Percentiles rank a stretch among this genome's conserved stretches.
Conservation (phyloP, 2,113 vertebrate species). For the Chascanopsetta lugubris region DNA sequence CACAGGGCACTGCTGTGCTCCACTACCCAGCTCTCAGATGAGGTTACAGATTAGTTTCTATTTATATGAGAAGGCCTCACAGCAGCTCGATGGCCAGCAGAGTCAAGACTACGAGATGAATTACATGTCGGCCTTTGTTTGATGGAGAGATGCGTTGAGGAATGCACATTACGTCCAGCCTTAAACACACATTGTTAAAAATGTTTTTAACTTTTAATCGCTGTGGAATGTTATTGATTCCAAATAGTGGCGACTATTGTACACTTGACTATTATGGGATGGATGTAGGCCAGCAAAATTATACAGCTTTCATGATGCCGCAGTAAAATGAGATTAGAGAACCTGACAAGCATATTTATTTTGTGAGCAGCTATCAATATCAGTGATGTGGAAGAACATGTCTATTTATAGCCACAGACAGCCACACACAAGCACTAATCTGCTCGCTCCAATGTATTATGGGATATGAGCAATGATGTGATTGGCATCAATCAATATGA, state of each 20-base stretch:
- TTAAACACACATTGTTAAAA: neutral
- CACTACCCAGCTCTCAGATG: constrained; percentile 42
- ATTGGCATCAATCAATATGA: neutral
- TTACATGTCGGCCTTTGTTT: constrained; percentile 10
- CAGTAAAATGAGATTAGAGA: neutral
- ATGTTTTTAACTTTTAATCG: neutral
- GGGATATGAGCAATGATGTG: neutral
- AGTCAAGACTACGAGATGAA: constrained; percentile 12
- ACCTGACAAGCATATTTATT: neutral
- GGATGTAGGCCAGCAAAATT: neutral
- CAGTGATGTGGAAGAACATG: neutral
- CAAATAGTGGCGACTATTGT: neutral
- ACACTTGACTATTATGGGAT: neutral
- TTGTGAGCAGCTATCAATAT: neutral
- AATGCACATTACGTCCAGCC: no score
- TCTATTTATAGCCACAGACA: neutral
- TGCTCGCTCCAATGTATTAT: neutral
- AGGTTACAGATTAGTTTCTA: constrained; percentile 60
- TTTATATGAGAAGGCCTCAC: constrained; percentile 40
- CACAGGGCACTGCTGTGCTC: constrained; percentile 53
- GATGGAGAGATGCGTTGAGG: neutral
- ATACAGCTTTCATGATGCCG: neutral
- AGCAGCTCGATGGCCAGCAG: constrained; percentile 34
- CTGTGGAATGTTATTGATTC: neutral
- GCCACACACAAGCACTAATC: no score